These are phyloP conservation scores for Pedionomus torquatus DNA, from an alignment of 2,113 vertebrate species.

Conservation along the genomic window DNA sequence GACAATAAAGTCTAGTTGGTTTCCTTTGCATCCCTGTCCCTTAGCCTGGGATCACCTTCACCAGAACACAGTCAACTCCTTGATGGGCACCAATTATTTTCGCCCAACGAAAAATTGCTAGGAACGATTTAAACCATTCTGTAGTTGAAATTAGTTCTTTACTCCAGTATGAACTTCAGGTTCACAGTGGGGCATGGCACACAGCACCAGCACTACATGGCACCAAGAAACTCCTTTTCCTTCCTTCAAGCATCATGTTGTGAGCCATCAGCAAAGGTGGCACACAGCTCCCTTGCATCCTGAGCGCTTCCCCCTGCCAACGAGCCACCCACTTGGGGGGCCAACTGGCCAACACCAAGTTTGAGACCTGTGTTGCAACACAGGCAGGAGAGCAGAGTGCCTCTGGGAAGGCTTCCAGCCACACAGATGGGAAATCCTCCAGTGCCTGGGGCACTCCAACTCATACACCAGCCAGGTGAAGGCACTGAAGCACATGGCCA, in stretches of 20 bases:
- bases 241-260: background rate
- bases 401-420: background rate
- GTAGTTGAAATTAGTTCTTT: background rate
- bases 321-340: rapidly evolving
- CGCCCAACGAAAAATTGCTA: background rate
- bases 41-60: background rate
- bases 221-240: background rate
- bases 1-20: background rate
- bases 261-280: background rate
- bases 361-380: background rate
- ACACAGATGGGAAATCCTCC: background rate
- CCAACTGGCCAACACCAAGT: background rate
- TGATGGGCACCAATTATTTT: background rate
- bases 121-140: background rate
- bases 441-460: background rate
- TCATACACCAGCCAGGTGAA: background rate
- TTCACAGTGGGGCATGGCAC: background rate
- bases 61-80: background rate
- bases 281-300: background rate
- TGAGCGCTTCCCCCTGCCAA: background rate
- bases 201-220: background rate
- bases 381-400: background rate
- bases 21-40: background rate
- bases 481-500: background rate
- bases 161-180: background rate